Base-by-base conservation (phyloP, 2,113 vertebrate genomes). In the Spea bombifrons region DNA sequence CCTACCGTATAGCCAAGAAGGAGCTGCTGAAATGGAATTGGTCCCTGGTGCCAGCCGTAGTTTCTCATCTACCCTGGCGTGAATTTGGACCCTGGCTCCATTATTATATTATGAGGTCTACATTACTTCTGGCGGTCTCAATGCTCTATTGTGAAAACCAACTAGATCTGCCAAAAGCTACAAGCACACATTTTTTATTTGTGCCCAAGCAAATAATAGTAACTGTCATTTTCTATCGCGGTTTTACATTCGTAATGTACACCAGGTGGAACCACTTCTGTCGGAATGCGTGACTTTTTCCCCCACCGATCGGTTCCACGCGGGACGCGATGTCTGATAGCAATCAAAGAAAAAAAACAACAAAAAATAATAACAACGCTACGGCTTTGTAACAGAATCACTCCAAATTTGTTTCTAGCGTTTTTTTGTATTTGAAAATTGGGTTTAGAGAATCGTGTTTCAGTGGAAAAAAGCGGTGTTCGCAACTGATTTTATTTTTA, bases 101-200 rank as follows among this genome's bases (percentile, higher is more conserved):
- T 50, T 68, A 84, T 88, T 89, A 89, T 82, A 86, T 84, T 84
- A 83, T 88, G 86, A 87, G 85, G 89, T 81, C 84, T 86, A 82
- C 84, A 81, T 74, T 49, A 68, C 71, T 50, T 47, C 86, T 87
- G 75, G 85, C 84, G 83, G 86, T 72, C 81, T 87, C 83, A 74
- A 82, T 83, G 86, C 78, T 81, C 71, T 82, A 88, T 85, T 88
- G 90, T 91, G 88, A 87, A 87, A 89, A 84, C 80, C 84, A 82
- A 83, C 48, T 80, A 82, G 80, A 75, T 83, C 84, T 83, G 88
- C 86, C 88, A 90, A 86, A 87, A 87, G 44, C 84, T 85, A 87
- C 86, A 87, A 86, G 84, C 73, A 44, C 72, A 75, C 75, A 0
- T 53, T 82, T 82, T 80, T 83, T 48, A 45, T 86, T 85, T 73